Conservation (phyloP, 2,888 invertebrate genomes). For the Pandemis cinnamomeana region DNA sequence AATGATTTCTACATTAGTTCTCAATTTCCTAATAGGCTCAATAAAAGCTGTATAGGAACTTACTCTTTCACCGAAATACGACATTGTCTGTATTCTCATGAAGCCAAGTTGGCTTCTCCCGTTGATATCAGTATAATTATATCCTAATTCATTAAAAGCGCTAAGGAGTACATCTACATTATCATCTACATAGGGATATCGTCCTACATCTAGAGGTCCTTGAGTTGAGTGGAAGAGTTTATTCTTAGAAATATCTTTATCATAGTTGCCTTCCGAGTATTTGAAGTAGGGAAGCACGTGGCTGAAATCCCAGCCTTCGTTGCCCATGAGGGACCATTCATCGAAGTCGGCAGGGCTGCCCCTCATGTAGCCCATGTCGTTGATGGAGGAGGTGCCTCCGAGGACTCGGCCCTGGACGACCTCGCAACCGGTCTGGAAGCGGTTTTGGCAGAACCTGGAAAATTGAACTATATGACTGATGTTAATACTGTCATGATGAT, state of each 20-base stretch:
- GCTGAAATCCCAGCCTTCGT: slow-evolving; percentile 74
- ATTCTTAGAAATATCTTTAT: slow-evolving; percentile 76
- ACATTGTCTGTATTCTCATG: slow-evolving; percentile 77
- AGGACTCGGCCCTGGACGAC: slow-evolving; percentile 75
- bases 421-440: slow-evolving; percentile 67
- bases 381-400: slow-evolving; percentile 76
- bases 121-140: slow-evolving; percentile 77
- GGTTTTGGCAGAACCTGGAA: slow-evolving; percentile 77
- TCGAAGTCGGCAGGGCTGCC: slow-evolving; percentile 79
- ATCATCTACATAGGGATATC: slow-evolving; percentile 75
- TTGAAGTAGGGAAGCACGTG: slow-evolving; percentile 77
- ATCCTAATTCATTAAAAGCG: slow-evolving; percentile 75
- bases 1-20: slow-evolving; percentile 68
- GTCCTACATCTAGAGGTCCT: slow-evolving; percentile 76
- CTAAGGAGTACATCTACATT: slow-evolving; percentile 75
- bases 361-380: slow-evolving; percentile 78
- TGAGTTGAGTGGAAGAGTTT: slow-evolving; percentile 75
- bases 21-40: slow-evolving; percentile 71
- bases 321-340: slow-evolving; percentile 75
- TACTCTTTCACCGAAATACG: slow-evolving; percentile 77
- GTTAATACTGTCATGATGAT: not conserved
- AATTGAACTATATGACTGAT: slow-evolving; percentile 54
- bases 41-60: slow-evolving; percentile 77
- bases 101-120: slow-evolving; percentile 76
- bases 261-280: slow-evolving; percentile 80